These are phyloP conservation scores for Turnix velox DNA, from an alignment of 2,113 vertebrate species.

Conservation along the genomic window DNA sequence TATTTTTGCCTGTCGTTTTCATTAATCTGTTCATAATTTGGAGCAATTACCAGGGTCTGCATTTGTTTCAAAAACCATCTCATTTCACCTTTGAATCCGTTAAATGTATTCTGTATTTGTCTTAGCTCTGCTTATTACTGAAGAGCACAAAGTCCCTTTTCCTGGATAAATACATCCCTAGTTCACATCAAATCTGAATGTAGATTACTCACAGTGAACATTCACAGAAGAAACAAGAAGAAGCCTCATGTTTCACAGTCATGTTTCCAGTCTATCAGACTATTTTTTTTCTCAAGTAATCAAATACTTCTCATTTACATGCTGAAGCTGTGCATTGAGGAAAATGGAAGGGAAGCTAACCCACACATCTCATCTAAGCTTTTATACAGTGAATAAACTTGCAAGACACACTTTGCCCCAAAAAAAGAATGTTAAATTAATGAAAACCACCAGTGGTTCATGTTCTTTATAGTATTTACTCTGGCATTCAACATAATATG, in stretches of 20 bases:
- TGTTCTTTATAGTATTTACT: slow-evolving; percentile 43
- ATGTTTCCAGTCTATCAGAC: slow-evolving; percentile 65
- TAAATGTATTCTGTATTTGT: background rate
- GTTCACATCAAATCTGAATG: slow-evolving; percentile 22
- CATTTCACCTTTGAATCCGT: background rate
- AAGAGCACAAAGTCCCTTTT: slow-evolving; percentile 9
- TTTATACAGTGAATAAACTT: slow-evolving; percentile 23
- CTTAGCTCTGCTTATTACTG: background rate
- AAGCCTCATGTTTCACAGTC: slow-evolving; percentile 65
- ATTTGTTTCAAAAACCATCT: background rate
- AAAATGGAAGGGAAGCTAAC: slow-evolving; percentile 20
- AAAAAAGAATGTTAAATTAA: background rate
- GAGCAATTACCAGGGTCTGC: background rate
- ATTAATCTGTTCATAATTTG: background rate
- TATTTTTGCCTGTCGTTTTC: background rate
- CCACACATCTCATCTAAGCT: slow-evolving; percentile 24
- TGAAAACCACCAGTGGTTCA: slow-evolving; percentile 2
- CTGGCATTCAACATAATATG: slow-evolving; percentile 44
- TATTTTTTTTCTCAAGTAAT: slow-evolving; percentile 59
- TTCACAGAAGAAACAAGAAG: slow-evolving; percentile 59
- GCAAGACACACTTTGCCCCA: background rate
- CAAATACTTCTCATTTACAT: slow-evolving; percentile 57
- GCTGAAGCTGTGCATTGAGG: background rate
- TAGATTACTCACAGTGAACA: slow-evolving; percentile 46
- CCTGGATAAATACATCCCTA: slow-evolving; percentile 23